Base-by-base conservation (phyloP, 2,888 invertebrate species). In the Heliconius charithonia region DNA sequence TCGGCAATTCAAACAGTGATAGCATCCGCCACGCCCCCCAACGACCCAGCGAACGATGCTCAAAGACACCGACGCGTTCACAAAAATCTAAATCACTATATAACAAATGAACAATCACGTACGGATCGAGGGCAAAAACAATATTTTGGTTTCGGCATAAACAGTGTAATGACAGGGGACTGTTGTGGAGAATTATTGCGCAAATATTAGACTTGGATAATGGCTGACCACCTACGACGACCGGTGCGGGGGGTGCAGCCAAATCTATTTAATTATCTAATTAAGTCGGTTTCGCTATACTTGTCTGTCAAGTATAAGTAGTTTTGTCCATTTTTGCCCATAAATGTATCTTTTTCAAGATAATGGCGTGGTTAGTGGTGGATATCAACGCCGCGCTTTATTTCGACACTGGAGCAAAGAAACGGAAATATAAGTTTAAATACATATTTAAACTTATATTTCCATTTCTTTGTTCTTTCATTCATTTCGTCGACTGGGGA, bases 91-190 rank as follows among this genome's bases (percentile, higher is more conserved):
- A 74, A 74, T 74, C 19, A 45, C 74, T 63, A 63, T 7, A 25
- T 37, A 41, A 62, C 27, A 27, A 41, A 65, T 65, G 76, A 73
- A 71, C 63, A 75, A 79, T 69, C 41, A 41, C 25, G 25, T 69
- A 69, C 41, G 6, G 19, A 13, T 69, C 25, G 41, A 25, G 16
- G 25, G 69, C 81, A 82, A 80, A 81, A 82, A 81, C 72, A 79
- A 78, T 80, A 81, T 82, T 77, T 81, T 75, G 75, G 74, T 78
- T 66, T 80, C 85, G 85, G 85, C 83, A 63, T 29, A 85, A 86
- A 85, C 81, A 84, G 81, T 67, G 76, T 87, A 84, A 87, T 87
- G 81, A 86, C 83, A 87, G 82, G 82, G 83, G 63, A 83, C 80
- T 78, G 81, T 78, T 81, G 79, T 76, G 63, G 77, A 79, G 79